Evolutionary conservation across 2,113 vertebrate genomes (phyloP), one percentile per base, ranked within the genome.

Genomic region (Calyptommatus sinebrachiatus): DNA sequence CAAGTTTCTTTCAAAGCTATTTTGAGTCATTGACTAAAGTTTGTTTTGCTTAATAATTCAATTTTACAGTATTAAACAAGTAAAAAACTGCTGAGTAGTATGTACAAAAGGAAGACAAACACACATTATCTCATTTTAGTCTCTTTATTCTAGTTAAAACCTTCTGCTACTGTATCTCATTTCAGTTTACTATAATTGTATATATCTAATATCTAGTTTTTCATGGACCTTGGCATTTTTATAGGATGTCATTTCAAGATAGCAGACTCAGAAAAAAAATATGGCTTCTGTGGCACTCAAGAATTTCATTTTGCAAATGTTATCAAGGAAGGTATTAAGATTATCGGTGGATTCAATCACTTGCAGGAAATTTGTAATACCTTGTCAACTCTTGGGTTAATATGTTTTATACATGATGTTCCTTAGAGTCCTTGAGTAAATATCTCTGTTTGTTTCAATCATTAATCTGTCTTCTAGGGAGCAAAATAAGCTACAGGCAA

Each of bases 401-500:
- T 72, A 16, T 72, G 6, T 29, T 31, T 75, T 82, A 70, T 20
- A 2, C 20, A 28, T 8, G 14, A 62, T 83, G 61, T 70, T 81
- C 41, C 31, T 70, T 48, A 68, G 57, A 5, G 65, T 76, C 91
- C 41, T 46, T 73, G 83, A 86, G 28, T 77, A 83, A 80, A 80
- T 57, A 71, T 16, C 67, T 88, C 41, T 62, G 72, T 73, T 75
- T 82, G 16, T 79, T 90, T 85, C 71, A 87, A 83, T 83, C 76
- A 85, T 89, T 87, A 83, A 85, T 60, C 1, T 82, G 71, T 87
- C 88, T 88, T 84, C 78, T 84, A 14, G 74, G 67, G 71, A 69
- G 76, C 31, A 70, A 78, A 87, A 89, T 65, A 82, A 74, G 45
- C 73, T 83, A 89, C 50, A 73, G 48, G 1, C 18, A 28, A 72